A percentile compares a stretch with the other conserved stretches of the same genome.
Conservation (phyloP, 2,888 invertebrate genomes). For the Villa cingulata region DNA sequence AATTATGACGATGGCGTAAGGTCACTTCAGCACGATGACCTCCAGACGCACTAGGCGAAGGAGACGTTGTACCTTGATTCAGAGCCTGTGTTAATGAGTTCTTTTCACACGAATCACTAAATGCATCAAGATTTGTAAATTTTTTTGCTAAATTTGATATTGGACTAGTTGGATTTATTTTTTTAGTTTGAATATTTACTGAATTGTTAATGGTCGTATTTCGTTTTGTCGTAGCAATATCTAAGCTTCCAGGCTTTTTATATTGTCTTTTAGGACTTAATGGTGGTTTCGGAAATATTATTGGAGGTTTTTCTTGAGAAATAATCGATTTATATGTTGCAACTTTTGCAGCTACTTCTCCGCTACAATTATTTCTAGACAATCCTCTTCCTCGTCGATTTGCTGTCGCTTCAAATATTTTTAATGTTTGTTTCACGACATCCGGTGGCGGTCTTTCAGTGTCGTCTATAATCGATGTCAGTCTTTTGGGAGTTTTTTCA, state of each 20-base stretch:
- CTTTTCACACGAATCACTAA: constrained; percentile 9
- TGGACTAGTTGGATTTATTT: constrained; percentile 11
- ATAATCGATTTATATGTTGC: constrained; percentile 50
- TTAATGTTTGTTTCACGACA: constrained; percentile 72
- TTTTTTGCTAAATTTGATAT: constrained; percentile 12
- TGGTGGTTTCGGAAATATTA: constrained; percentile 38
- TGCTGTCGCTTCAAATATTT: constrained; percentile 64
- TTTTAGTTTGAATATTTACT: constrained; percentile 9
- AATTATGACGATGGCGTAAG: constrained; percentile 4
- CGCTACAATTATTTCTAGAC: constrained; percentile 32
- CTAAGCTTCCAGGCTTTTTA: constrained; percentile 18
- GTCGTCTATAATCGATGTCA: constrained; percentile 51
- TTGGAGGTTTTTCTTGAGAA: constrained; percentile 42
- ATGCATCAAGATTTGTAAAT: constrained; percentile 1
- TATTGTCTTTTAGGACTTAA: constrained; percentile 24
- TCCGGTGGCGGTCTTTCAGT: constrained; percentile 78
- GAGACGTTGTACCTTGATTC: background rate
- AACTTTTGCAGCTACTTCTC: constrained; percentile 50
- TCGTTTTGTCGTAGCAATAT: constrained; percentile 9
- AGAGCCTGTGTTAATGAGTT: constrained; percentile 2
- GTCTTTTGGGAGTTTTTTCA: constrained; percentile 40
- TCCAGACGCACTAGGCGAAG: background rate
- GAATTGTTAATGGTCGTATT: background rate
- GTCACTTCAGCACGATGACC: constrained; percentile 7
- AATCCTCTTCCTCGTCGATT: constrained; percentile 39